Evolutionary conservation across 2,797 vertebrate species (phyloP), one percentile per base, ranked within the genome.

Genomic region (Sebastes hubbsi): DNA sequence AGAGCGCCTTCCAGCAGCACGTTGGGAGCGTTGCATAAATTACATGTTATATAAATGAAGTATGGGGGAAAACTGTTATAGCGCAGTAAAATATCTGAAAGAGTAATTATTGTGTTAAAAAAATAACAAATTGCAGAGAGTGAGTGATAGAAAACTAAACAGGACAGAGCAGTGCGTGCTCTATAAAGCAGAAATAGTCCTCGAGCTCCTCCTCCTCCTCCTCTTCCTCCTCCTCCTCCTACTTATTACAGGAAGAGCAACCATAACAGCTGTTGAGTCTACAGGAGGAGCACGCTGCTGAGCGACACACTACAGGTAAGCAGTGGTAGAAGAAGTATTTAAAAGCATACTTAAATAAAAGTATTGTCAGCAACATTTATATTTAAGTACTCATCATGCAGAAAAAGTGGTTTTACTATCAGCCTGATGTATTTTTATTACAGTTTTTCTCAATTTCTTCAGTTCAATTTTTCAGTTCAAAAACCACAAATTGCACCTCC

Each of bases 191-290:
- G 12, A 32, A 34, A 18, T 1, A 67, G 27, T n/a, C n/a, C 8
- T 25, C 4, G 12, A 46, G 69, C 81, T 61, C 82, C 85, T 54
- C 87, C 64, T 68, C 42, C 42, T 0, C 42, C 16, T 18, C 42
- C 7, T 46, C 42, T 72, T 56, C 80, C 84, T 58, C 80, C 84
- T 58, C 87, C 64, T 71, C 29, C 16, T 16, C 6, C 3, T n/a
- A 38, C 10, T 13, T 24, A 18, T 60, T 46, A 46, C 16, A 61
- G 72, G 74, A 82, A 64, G 62, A 5, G 1, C 2, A 7, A 4
- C 24, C 22, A 10, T 8, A 18, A 6, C 12, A 16, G 1, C 11
- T 3, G 1, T 30, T 25, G 46, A 4, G 6, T 18, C 3, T 20
- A 0, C 2, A 13, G 7, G 9, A 8, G 4, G 24, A 52, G 55